These are phyloP conservation scores for Halcyon chelicuti DNA, from an alignment of 2,797 vertebrate genomes.

Conservation along the genomic window DNA sequence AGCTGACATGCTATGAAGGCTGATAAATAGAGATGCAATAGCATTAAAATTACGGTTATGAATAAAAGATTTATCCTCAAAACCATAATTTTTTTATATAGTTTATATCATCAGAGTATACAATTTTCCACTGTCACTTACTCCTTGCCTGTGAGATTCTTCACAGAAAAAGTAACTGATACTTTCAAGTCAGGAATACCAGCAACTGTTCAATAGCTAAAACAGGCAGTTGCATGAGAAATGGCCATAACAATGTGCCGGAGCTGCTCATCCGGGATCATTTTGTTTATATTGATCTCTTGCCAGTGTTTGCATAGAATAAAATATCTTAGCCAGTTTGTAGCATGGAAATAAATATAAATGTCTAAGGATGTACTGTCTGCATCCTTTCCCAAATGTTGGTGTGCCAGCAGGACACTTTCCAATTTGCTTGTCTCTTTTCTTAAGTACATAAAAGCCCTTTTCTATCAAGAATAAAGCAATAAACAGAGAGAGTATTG, in stretches of 20 bases:
- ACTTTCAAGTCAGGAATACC: slow-evolving; percentile 46
- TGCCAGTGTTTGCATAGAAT: slow-evolving; percentile 50
- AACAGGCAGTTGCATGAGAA: slow-evolving; percentile 50
- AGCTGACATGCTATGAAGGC: slow-evolving; percentile 38
- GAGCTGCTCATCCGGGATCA: slow-evolving; percentile 34
- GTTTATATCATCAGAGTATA: slow-evolving; percentile 28
- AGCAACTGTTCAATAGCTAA: slow-evolving; percentile 51
- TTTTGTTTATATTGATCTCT: slow-evolving; percentile 54
- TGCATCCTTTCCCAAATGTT: slow-evolving; percentile 38
- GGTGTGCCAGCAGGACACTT: slow-evolving; percentile 50
- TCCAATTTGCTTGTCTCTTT: slow-evolving; percentile 51
- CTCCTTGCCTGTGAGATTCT: not conserved
- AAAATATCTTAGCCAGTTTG: slow-evolving; percentile 57
- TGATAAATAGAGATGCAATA: slow-evolving; percentile 63
- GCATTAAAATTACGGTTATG: slow-evolving; percentile 51
- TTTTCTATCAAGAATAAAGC: slow-evolving; percentile 61
- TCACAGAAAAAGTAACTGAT: slow-evolving; percentile 38
- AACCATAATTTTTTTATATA: slow-evolving; percentile 5
- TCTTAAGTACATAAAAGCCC: slow-evolving; percentile 44
- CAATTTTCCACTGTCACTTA: slow-evolving; percentile 53
- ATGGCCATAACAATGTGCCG: slow-evolving; percentile 43
- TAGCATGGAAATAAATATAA: slow-evolving; percentile 59
- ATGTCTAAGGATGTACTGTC: slow-evolving; percentile 29
- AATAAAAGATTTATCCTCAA: slow-evolving; percentile 62
- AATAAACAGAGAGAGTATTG: slow-evolving; percentile 41